Evolutionary conservation across 2,888 invertebrate species (phyloP), one percentile per base, ranked within the genome.

Genomic region (Polymixis lichenea): DNA sequence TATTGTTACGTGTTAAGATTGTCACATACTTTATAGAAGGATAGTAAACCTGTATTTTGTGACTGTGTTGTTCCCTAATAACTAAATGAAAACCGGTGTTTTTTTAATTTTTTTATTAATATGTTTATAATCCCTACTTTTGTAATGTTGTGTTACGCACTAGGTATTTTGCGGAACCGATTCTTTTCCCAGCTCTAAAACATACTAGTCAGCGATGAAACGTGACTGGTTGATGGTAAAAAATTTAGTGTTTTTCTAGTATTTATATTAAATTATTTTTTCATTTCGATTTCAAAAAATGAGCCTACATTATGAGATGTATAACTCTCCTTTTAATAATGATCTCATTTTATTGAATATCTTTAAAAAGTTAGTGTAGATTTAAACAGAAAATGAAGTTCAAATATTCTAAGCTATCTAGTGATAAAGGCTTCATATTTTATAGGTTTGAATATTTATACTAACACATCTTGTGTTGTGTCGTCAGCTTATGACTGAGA

Each of bases 401-500:
- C 3, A 28, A 51, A 38, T 46, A 28, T 55, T 38, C 9, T 4
- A n/a, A 68, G 51, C 53, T n/a, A n/a, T n/a, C n/a, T n/a, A n/a
- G n/a, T n/a, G n/a, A n/a, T n/a, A 61, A 13, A 51, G 11, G 5
- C 17, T n/a, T 32, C 56, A 32, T 66, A 51, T n/a, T 70, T n/a
- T 32, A 64, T 22, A 62, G 19, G 43, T 60, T 46, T 51, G 7
- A 25, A n/a, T 43, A 72, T 75, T 67, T 64, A 64, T 55, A 55
- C 51, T 53, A 72, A 70, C 71, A 72, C 51, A 17, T 2, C 13
- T n/a, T n/a, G n/a, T n/a, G n/a, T n/a, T n/a, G n/a, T n/a, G n/a
- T 13, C 8, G 64, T 71, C 71, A 28, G 64, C 68, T 75, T 74
- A 76, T 78, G 68, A 60, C 72, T 56, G 49, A n/a, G n/a, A n/a